phyloP scores from a whole-genome alignment of 2,113 vertebrate species.

The Ondatra zibethicus region DNA sequence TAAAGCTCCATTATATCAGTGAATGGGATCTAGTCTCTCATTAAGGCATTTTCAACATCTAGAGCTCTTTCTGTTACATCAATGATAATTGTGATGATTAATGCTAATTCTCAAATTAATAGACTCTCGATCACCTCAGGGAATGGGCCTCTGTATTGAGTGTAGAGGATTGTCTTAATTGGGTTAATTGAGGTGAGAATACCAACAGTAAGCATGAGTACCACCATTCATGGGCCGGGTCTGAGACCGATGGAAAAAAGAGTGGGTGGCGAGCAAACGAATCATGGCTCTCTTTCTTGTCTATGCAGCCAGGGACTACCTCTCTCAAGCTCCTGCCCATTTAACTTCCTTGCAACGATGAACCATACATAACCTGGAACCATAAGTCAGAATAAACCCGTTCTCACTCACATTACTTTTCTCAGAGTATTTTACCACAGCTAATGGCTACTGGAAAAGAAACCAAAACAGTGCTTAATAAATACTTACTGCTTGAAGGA shows the following conservation, averaged over 20 bases:
- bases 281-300: not conserved
- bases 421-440: not conserved
- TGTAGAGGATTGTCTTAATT: not conserved
- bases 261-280: rapidly evolving
- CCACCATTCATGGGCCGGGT: not conserved
- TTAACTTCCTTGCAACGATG: no score
- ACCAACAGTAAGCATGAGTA: not conserved
- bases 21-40: conserved; percentile 4
- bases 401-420: not conserved
- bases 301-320: no score
- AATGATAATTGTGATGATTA: not conserved
- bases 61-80: not conserved
- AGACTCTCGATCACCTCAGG: not conserved
- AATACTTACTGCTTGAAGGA: not conserved
- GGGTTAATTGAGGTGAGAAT: not conserved
- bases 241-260: not conserved
- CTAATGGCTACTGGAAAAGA: not conserved
- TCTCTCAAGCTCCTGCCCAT: not conserved
- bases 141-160: not conserved
- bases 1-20: not conserved
- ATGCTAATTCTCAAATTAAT: not conserved
- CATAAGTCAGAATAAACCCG: not conserved
- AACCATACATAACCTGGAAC: not conserved
- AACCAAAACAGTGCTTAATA: not conserved
- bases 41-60: not conserved